Evolutionary conservation across 2,797 vertebrate species (phyloP).

Genomic region (Scyliorhinus canicula): DNA sequence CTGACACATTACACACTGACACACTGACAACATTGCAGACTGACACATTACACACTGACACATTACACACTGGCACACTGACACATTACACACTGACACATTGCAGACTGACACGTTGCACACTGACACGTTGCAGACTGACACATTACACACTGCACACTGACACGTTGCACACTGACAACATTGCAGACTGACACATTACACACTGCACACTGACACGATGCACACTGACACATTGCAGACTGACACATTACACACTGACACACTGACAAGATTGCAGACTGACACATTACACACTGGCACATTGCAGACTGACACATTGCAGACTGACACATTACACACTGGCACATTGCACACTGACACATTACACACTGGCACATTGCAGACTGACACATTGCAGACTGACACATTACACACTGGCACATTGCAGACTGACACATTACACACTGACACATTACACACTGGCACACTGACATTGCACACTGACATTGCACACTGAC

Average conservation of each 20-base stretch:
- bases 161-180: not conserved
- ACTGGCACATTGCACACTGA: no score
- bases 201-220: not conserved
- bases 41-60: not conserved
- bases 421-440: no score
- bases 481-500: no score
- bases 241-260: not conserved
- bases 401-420: no score
- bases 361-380: no score
- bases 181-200: not conserved
- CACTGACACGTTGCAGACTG: not conserved
- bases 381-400: no score
- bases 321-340: no score
- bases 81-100: not conserved
- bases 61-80: not conserved
- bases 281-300: not conserved
- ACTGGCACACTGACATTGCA: no score
- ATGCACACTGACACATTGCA: not conserved
- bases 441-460: no score
- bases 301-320: no score
- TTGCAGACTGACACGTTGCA: not conserved
- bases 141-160: no score
- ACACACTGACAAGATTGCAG: no score
- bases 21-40: not conserved
- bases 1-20: not conserved